These are phyloP conservation scores for Vidua chalybeata DNA, from an alignment of 2,113 vertebrate genomes.

Conservation along the genomic window DNA sequence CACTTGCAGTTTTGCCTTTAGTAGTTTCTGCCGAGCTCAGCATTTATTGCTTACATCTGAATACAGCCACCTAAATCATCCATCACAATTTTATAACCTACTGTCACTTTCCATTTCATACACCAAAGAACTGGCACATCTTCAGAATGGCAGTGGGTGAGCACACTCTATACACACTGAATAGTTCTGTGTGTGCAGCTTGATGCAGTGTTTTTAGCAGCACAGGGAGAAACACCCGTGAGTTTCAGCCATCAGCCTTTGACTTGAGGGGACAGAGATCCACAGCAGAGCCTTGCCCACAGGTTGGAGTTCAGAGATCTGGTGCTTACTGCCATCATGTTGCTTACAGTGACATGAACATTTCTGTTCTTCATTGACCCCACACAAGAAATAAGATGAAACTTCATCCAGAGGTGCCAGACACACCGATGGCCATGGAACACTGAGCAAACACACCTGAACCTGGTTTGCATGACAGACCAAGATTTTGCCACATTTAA, in stretches of 20 bases:
- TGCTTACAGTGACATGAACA: neutral
- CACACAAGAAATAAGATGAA: neutral
- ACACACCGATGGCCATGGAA: fast-evolving
- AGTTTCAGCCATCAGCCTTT: constrained; percentile 2
- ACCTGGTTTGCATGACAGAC: neutral
- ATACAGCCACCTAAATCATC: constrained; percentile 76
- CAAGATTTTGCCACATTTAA: neutral
- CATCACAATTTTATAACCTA: constrained; percentile 79
- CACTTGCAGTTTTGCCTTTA: constrained; percentile 76
- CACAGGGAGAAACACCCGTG: neutral
- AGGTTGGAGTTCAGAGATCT: neutral
- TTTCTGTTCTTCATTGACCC: neutral
- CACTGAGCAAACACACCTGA: fast-evolving
- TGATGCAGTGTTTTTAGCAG: neutral
- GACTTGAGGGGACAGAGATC: neutral
- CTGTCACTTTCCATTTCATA: constrained; percentile 71
- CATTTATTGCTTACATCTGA: constrained; percentile 80
- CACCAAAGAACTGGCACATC: constrained; percentile 62
- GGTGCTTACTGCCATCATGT: neutral
- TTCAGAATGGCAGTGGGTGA: constrained; percentile 61
- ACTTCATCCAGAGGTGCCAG: neutral
- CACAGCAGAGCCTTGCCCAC: neutral
- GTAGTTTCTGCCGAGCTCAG: constrained; percentile 80
- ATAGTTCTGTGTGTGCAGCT: neutral
- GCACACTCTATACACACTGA: neutral